Percentiles rank a stretch among this genome's conserved stretches.
phyloP scores from a whole-genome alignment of 2,113 vertebrate genomes.

The Herpetotheres cachinnans region DNA sequence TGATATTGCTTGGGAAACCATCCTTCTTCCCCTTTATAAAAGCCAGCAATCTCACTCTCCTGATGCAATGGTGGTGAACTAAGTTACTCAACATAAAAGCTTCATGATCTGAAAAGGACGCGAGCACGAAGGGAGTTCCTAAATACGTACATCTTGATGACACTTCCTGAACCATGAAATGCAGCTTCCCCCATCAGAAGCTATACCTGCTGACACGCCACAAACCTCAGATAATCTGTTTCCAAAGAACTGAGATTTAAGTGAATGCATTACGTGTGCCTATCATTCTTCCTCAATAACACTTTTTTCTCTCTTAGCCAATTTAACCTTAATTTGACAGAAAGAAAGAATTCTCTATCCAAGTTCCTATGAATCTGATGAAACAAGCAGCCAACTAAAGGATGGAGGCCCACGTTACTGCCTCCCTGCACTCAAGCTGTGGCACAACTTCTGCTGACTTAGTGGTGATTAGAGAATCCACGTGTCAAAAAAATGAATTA shows the following conservation, averaged over 20 bases:
- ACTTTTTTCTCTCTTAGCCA: not conserved
- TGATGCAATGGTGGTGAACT: not conserved
- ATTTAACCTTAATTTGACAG: constrained; percentile 12
- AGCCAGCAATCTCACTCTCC: not conserved
- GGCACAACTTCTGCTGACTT: not conserved
- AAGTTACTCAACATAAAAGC: not conserved
- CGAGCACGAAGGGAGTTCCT: not conserved
- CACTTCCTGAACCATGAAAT: not conserved
- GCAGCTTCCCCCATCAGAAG: not conserved
- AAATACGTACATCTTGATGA: not conserved
- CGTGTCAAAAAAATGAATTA: not conserved
- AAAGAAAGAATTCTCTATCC: not conserved
- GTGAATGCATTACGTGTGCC: not conserved
- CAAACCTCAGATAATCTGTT: not conserved
- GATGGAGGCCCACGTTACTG: not conserved
- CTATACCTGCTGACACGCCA: not conserved
- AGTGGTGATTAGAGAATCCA: not conserved
- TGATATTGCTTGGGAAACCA: not conserved
- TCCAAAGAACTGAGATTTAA: not conserved
- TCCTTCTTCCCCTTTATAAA: not conserved
- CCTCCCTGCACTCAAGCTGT: not conserved
- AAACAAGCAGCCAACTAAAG: not conserved
- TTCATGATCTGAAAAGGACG: not conserved
- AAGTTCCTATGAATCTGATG: not conserved
- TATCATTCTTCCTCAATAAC: not conserved